Evolutionary conservation across 2,888 invertebrate genomes (phyloP).

Genomic region (Bimastos eiseni): DNA sequence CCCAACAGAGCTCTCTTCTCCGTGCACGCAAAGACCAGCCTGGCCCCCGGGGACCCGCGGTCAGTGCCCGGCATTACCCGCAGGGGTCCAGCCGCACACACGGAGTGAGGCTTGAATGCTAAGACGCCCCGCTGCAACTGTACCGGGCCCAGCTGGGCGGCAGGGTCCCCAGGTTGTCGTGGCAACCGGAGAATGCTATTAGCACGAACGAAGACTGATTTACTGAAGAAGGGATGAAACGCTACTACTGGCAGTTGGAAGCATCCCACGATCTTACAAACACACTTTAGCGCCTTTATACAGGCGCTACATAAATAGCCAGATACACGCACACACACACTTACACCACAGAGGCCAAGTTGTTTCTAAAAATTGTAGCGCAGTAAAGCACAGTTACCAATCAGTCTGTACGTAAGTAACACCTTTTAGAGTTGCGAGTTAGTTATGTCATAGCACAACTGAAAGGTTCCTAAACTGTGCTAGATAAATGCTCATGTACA

Average conservation of each 20-base stretch:
- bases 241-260: not conserved
- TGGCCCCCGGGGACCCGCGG: not conserved
- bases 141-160: not conserved
- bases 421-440: not conserved
- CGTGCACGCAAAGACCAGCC: not conserved
- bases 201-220: constrained; percentile 6
- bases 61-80: not conserved
- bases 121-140: constrained; percentile 17
- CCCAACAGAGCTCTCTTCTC: constrained; percentile 18
- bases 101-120: constrained; percentile 17
- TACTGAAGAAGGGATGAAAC: not conserved
- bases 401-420: not conserved
- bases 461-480: not conserved
- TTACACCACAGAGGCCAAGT: not conserved
- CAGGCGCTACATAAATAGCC: not conserved
- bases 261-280: not conserved
- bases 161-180: not conserved
- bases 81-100: not conserved
- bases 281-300: not conserved
- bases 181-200: constrained; percentile 17
- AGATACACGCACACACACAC: not conserved
- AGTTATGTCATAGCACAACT: not conserved
- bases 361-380: not conserved
- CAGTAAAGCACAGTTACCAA: not conserved
- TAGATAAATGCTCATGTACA: too few relatives aligned